phyloP scores from a whole-genome alignment of 2,113 vertebrate species.

The Pituophis catenifer region DNA sequence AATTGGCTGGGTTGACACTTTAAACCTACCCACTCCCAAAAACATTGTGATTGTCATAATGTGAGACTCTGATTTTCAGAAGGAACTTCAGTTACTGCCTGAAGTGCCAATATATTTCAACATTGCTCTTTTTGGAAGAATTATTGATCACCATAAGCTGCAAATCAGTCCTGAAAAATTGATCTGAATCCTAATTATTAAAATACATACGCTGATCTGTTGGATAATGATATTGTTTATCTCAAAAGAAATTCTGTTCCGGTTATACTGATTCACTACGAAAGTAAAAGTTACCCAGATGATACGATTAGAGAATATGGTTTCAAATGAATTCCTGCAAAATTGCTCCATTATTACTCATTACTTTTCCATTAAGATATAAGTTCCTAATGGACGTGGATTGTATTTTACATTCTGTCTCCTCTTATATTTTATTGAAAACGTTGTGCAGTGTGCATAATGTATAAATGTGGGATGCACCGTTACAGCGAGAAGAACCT shows the following conservation, averaged over 20 bases:
- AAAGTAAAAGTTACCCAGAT: background rate
- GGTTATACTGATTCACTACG: background rate
- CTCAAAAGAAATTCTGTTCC: background rate
- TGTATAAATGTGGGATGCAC: background rate
- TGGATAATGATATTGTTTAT: background rate
- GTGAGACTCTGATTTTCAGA: background rate
- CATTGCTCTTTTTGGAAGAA: background rate
- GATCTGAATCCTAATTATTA: background rate
- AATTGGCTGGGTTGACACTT: background rate
- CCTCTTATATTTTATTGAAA: background rate
- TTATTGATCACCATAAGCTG: background rate
- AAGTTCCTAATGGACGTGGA: background rate
- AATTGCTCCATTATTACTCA: background rate
- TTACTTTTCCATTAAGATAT: background rate
- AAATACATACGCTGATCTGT: background rate
- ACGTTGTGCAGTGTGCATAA: background rate
- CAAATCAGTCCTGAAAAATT: background rate
- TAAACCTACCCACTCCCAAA: background rate
- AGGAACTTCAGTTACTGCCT: background rate
- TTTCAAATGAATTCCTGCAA: background rate
- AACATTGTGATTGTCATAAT: background rate
- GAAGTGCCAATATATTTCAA: background rate
- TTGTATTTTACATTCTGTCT: background rate
- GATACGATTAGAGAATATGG: background rate
- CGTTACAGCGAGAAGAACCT: background rate